Evolutionary conservation across 2,113 vertebrate species (phyloP).

Genomic region (Zosterops pallidus): DNA sequence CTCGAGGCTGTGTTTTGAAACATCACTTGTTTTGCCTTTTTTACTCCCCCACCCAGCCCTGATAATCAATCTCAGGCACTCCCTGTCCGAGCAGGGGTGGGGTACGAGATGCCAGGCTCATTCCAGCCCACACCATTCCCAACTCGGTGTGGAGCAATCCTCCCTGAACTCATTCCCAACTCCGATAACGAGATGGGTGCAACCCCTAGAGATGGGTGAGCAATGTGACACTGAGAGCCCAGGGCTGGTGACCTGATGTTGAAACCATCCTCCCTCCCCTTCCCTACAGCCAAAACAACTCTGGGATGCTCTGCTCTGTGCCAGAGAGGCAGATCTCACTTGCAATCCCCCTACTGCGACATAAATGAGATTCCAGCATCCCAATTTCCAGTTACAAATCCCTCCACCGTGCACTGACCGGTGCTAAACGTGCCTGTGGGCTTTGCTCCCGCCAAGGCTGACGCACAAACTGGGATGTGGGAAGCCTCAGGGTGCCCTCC

Average conservation of each 20-base stretch:
- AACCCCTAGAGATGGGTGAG: not conserved
- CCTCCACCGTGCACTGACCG: not conserved
- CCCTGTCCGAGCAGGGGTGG: not conserved
- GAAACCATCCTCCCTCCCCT: not conserved
- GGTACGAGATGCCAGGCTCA: not conserved
- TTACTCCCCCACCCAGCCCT: not conserved
- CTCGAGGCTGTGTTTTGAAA: not conserved
- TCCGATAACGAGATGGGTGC: accelerated
- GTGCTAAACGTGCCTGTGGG: not conserved
- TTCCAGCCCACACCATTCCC: conserved; percentile 17
- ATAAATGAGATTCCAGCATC: conserved; percentile 22
- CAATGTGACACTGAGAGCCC: accelerated
- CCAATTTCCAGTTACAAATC: conserved; percentile 4
- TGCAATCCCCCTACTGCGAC: not conserved
- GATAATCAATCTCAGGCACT: not conserved
- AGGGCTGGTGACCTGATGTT: not conserved
- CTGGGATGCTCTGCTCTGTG: not conserved
- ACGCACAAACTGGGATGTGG: accelerated
- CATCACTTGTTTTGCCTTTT: not conserved
- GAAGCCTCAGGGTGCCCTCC: not conserved
- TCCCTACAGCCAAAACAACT: not conserved
- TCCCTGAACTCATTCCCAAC: not conserved
- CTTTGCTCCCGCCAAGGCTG: not conserved
- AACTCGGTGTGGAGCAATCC: not conserved
- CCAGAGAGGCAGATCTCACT: not conserved